Conservation (phyloP, 37 sponge, comb jelly and placozoan species). For the Halisarca cf. caerulea region DNA sequence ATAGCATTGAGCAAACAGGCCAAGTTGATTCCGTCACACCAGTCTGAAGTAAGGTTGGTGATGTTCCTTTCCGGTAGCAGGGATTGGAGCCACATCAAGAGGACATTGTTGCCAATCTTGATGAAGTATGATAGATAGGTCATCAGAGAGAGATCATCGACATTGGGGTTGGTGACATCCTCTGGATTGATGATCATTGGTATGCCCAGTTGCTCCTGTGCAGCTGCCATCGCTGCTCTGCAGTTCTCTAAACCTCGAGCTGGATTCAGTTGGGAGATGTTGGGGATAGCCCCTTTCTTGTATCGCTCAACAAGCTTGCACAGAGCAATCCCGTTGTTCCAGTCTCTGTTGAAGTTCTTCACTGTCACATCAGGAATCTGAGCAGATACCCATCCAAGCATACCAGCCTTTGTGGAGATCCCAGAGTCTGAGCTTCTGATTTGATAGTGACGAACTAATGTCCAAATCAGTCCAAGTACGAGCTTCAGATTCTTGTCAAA, state of each 20-base stretch:
- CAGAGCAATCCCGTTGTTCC: slow-evolving; percentile 85
- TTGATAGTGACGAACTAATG: slow-evolving; percentile 90
- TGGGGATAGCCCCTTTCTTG: slow-evolving; percentile 79
- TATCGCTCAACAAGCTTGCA: slow-evolving; percentile 64
- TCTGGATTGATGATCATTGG: slow-evolving; percentile 73
- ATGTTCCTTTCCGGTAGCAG: slow-evolving; percentile 74
- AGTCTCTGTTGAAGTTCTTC: slow-evolving; percentile 77
- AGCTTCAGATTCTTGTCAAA: slow-evolving; percentile 91
- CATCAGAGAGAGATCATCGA: slow-evolving; percentile 88
- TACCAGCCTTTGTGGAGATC: slow-evolving; percentile 73
- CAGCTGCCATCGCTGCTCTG: slow-evolving; percentile 65
- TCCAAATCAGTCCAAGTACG: slow-evolving; percentile 95
- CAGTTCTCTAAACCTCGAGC: slow-evolving; percentile 68
- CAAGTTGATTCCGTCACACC: slow-evolving; percentile 84
- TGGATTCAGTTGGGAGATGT: slow-evolving; percentile 58
- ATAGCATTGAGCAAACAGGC: slow-evolving; percentile 77
- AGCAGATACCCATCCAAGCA: slow-evolving; percentile 89
- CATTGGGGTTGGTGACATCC: slow-evolving; percentile 77
- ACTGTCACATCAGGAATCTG: slow-evolving; percentile 68
- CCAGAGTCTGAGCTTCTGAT: slow-evolving; percentile 67
- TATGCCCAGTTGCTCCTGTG: slow-evolving; percentile 67
- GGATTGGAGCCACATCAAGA: slow-evolving; percentile 79
- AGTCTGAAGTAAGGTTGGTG: slow-evolving; percentile 82
- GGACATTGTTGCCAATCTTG: slow-evolving; percentile 46
- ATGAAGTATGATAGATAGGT: slow-evolving; percentile 90